Evolutionary conservation across 1,140 invertebrate species (phyloP), one percentile per base, ranked within the genome.

Genomic region (Microvelia longipes): DNA sequence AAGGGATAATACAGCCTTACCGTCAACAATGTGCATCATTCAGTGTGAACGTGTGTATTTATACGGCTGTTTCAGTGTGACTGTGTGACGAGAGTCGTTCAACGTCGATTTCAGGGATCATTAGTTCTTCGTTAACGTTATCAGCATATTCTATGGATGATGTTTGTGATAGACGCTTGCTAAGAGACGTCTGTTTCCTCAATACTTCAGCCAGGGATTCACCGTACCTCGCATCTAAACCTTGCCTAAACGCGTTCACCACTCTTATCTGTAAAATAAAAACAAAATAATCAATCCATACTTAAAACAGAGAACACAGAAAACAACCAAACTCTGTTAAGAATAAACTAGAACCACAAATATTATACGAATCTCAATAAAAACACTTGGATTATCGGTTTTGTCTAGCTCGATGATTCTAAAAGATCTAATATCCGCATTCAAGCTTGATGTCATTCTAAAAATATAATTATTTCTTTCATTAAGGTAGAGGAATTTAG

Each of bases 241-340:
- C 94, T 87, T 96, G 94, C 82, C 95, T 93, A 87, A 98, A 98
- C 85, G 95, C 95, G 86, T 98, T 97, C 84, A 97, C 94, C 87
- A 97, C 95, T 85, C 95, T 93, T 82, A 98, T 97, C 94, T 96
- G 89, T 71, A 75, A 75, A 26, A 68, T 73, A 73, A 60, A 60
- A n/a, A n/a, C n/a, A n/a, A n/a, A n/a, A n/a, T n/a, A n/a, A n/a
- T n/a, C n/a, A n/a, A n/a, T n/a, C n/a, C n/a, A n/a, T n/a, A n/a
- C n/a, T n/a, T n/a, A n/a, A n/a, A n/a, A n/a, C n/a, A n/a, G n/a
- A n/a, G n/a, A n/a, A n/a, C n/a, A n/a, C n/a, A n/a, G n/a, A n/a
- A n/a, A n/a, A n/a, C n/a, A n/a, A n/a, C n/a, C n/a, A n/a, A n/a
- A n/a, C n/a, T n/a, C n/a, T n/a, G n/a, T n/a, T n/a, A n/a, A n/a